Conservation (phyloP, 2,113 vertebrate genomes). For the pig (Sus scrofa) region T2T-Sscrofa CM000820.6:118786001-118786500, state of each 20-base stretch:
- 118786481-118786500: not conserved
- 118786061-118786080: not conserved
- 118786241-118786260: too few species aligned
- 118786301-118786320: not conserved
- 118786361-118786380: not conserved
- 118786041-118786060: not conserved
- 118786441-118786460: not conserved
- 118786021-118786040: constrained; percentile 30
- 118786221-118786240: too few species aligned
- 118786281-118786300: not conserved
- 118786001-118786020: constrained; percentile 33
- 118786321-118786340: not conserved
- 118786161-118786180: too few species aligned
- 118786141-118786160: not conserved
- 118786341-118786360: not conserved
- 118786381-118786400: not conserved
- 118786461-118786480: not conserved
- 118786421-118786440: not conserved
- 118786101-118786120: not conserved
- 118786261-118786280: not conserved
- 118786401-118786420: not conserved
- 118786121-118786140: not conserved
- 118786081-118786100: not conserved
- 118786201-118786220: too few species aligned
- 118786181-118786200: too few species aligned